phyloP scores from a whole-genome alignment of 92 coral and sea anemone genomes.

The Epizoanthus rinbou region DNA sequence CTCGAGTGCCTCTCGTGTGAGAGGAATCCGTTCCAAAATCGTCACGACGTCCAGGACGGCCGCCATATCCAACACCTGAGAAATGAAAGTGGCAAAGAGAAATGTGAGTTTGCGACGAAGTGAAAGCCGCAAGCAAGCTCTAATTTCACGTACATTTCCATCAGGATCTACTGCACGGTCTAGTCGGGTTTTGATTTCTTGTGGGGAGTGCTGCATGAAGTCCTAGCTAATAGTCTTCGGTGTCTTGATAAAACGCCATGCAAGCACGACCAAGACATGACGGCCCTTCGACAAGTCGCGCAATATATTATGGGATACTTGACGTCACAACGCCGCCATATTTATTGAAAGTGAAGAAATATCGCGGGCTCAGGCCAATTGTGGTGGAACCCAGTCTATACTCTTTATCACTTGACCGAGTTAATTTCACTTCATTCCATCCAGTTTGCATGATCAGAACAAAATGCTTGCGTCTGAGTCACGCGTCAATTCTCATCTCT shows the following conservation, averaged over 20 bases:
- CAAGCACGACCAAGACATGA: conserved; percentile 99
- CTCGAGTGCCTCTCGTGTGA: conserved; percentile 99
- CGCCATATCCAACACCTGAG: conserved; percentile 99
- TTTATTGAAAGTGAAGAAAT: conserved; percentile 67
- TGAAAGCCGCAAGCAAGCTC: conserved; percentile 16
- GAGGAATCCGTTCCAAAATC: conserved; percentile 93
- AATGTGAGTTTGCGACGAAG: conserved; percentile 47
- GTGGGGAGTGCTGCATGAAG: conserved; percentile 99
- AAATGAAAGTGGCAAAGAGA: conserved; percentile 54
- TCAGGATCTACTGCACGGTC: conserved; percentile 99
- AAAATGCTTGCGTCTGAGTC: no score
- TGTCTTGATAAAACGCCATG: conserved; percentile 93
- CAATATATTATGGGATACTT: conserved; percentile 95
- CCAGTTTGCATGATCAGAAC: no score
- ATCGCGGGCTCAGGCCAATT: conserved; percentile 85
- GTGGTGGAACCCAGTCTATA: background rate
- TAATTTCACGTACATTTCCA: conserved; percentile 90
- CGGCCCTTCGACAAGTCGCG: conserved; percentile 85
- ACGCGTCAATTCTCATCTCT: no score
- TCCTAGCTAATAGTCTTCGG: conserved; percentile 66
- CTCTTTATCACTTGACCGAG: background rate
- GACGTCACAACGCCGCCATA: conserved; percentile 95
- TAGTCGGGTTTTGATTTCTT: conserved; percentile 98
- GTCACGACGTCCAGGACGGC: conserved; percentile 98
- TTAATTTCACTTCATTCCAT: no score